Evolutionary conservation across 2,797 vertebrate species (phyloP).

Genomic region (Pseudochromis fuscus): DNA sequence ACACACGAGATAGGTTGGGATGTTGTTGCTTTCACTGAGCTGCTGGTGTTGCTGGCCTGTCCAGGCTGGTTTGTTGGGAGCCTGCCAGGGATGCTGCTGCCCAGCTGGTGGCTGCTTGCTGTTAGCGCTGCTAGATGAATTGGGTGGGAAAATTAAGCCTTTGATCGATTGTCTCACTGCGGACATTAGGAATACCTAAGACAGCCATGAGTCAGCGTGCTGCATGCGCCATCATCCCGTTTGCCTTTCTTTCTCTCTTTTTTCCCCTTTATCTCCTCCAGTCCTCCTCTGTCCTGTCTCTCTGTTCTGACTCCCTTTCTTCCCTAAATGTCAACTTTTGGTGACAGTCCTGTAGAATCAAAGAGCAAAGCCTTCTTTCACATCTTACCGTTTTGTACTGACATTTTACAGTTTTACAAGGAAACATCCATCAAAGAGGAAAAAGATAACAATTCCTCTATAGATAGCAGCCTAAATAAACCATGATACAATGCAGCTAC

Average conservation of each 20-base stretch:
- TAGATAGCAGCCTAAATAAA: constrained; percentile 41
- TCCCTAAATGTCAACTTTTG: constrained; percentile 68
- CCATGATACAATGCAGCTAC: constrained; percentile 30
- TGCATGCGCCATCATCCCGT: constrained; percentile 53
- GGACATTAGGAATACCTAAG: constrained; percentile 75
- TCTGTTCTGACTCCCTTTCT: constrained; percentile 37
- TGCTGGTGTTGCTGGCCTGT: constrained; percentile 51
- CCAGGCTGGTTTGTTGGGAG: constrained; percentile 60
- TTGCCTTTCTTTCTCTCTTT: constrained; percentile 38
- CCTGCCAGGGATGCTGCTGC: constrained; percentile 69
- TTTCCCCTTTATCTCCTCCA: constrained; percentile 11
- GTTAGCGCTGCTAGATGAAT: constrained; percentile 71
- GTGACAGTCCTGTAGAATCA: constrained; percentile 52
- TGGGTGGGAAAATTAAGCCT: constrained; percentile 77
- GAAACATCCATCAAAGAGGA: constrained; percentile 45
- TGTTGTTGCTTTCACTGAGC: constrained; percentile 52
- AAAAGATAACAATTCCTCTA: constrained; percentile 40
- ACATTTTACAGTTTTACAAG: constrained; percentile 62
- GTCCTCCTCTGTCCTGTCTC: constrained; percentile 24
- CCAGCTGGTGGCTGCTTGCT: constrained; percentile 75
- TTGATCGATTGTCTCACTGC: constrained; percentile 82
- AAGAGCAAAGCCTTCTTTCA: constrained; percentile 45
- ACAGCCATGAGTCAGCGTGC: constrained; percentile 74
- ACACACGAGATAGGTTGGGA: constrained; percentile 12
- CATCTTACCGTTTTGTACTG: constrained; percentile 48